A percentile compares a stretch with the other conserved stretches of the same genome.
phyloP scores from a whole-genome alignment of 2,888 invertebrate genomes.

The Eustalomyia histrio region DNA sequence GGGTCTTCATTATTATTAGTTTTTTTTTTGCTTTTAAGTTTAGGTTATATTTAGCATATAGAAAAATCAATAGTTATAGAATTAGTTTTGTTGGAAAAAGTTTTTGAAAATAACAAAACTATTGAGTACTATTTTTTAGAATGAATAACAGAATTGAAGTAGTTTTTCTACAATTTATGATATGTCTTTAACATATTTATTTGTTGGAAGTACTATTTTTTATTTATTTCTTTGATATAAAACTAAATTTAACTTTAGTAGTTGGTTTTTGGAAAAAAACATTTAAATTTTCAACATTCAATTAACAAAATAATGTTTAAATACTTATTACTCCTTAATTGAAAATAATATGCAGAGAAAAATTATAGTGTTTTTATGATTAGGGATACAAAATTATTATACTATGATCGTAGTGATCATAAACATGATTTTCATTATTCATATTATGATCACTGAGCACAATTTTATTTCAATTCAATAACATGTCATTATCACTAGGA shows the following conservation, averaged over 20 bases:
- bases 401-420: too few species aligned
- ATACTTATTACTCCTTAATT: too few species aligned
- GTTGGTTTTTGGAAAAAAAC: background rate
- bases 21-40: background rate
- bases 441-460: too few species aligned
- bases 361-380: too few species aligned
- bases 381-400: too few species aligned
- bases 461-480: too few species aligned
- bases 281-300: too few species aligned
- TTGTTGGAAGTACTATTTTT: background rate
- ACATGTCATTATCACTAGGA: too few species aligned
- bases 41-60: background rate
- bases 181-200: background rate
- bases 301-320: too few species aligned
- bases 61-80: constrained; percentile 58
- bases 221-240: too few species aligned
- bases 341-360: too few species aligned
- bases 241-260: background rate
- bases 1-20: constrained; percentile 25
- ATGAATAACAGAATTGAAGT: constrained; percentile 42
- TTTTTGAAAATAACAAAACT: constrained; percentile 55
- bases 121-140: constrained; percentile 48
- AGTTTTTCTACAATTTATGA: constrained; percentile 21
- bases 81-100: constrained; percentile 47
- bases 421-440: too few species aligned